Conservation (phyloP, 2,113 vertebrate species). For the Psammodynastes pulverulentus region DNA sequence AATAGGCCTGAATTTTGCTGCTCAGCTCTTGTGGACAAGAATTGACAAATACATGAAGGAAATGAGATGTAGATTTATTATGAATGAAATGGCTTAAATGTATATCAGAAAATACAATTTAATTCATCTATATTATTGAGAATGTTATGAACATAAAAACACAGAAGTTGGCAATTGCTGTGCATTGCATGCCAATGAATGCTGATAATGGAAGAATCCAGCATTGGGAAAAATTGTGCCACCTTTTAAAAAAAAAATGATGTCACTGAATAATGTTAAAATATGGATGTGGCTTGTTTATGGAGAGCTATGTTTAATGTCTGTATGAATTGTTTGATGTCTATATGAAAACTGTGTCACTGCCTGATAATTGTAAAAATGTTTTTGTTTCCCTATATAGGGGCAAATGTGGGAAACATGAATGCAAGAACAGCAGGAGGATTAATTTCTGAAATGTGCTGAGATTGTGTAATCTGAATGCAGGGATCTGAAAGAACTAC, state of each 20-base stretch:
- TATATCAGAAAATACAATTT: neutral
- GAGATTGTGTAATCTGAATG: neutral
- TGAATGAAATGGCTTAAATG: neutral
- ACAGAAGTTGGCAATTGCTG: neutral
- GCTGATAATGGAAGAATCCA: neutral
- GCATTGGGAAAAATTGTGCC: neutral
- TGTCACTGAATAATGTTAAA: neutral
- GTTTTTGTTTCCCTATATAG: neutral
- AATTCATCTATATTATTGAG: neutral
- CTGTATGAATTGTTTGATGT: neutral
- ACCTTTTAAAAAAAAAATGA: neutral
- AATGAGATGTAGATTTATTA: neutral
- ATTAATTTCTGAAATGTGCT: neutral
- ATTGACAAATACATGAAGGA: neutral
- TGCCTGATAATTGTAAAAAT: neutral
- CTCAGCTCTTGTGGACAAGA: neutral
- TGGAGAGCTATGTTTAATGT: neutral
- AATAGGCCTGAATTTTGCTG: neutral
- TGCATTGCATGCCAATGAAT: neutral
- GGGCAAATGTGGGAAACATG: neutral
- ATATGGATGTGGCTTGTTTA: neutral
- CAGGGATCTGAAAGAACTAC: neutral
- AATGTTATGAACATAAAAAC: neutral
- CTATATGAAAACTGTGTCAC: neutral
- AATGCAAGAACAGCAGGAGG: neutral